Evolutionary conservation across 2,888 invertebrate genomes (phyloP), one percentile per base, ranked within the genome.

Genomic region (Calliopum simillimum): DNA sequence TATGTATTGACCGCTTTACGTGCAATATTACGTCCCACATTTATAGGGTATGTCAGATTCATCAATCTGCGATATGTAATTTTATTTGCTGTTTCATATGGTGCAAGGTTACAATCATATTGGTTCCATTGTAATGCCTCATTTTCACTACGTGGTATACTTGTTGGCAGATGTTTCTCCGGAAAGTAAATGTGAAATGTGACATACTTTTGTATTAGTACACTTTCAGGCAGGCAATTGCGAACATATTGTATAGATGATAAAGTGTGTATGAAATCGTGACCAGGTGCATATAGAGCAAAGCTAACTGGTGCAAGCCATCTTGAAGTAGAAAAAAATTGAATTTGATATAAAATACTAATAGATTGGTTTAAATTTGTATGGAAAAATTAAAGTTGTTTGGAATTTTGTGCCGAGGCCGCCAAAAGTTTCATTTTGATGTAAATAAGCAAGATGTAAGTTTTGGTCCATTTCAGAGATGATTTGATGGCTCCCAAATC

Each of bases 1-100:
- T 94, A 8, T 33, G 96, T 96, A 59, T 92, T 89, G 0, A 93
- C 93, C 46, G 91, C 89, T 75, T 93, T 92, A 21, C 96, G 88
- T 0, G 96, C 96, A 6, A 96, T 89, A 84, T 96, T 96, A 21
- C 96, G 88, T 0, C 93, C 95, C 4, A 95, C 93, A 84, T 96
- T 96, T 67, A 96, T 94, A 1, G 96, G 96, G 82, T 96, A 96
- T 3, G 93, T 86, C 13, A 96, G 87, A 78, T 91, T 92, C 79
- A 93, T 92, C 75, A 19, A 41, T 2, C 69, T 74, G 56, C 75
- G 82, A 86, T 93, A 94, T 82, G 93, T 91, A 0, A 14, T 19
- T 65, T 81, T 84, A 0, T 83, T 83, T 33, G 5, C 1, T 33
- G 33, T n/a, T n/a, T n/a, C 33, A 33, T 33, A 33, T 33, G 33